Evolutionary conservation across 2,888 invertebrate genomes (phyloP), one percentile per base, ranked within the genome.

Genomic region (Archips crataeganus): DNA sequence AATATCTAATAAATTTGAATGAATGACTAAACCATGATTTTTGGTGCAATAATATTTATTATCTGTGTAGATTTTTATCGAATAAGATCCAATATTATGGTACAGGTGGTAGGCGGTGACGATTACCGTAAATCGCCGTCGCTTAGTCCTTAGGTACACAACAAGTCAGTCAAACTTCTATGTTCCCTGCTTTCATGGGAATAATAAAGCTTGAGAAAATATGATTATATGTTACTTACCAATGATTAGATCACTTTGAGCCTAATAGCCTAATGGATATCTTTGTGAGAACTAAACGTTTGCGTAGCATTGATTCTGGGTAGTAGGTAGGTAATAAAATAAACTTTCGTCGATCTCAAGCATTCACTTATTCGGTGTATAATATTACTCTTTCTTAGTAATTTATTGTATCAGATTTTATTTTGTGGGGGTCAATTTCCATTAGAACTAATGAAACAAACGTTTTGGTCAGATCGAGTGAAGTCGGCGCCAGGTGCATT

Each of bases 201-300:
- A 68, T 72, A 72, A 67, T 63, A 72, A 68, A 72, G 72, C 62
- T 63, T 67, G 57, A 63, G 67, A 72, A 72, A 72, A 68, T 68
- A 72, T 57, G 54, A 72, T 67, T 72, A 72, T 42, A 67, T 15
- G 62, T 72, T 57, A 67, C 71, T 61, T 47, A 42, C 39, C 49
- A 34, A 13, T 60, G 8, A 63, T 32, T 63, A 23, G 45, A 63
- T 63, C 23, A 36, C 65, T 60, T 65, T 66, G 66, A 49, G 36
- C 62, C 54, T 54, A 71, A 71, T 61, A 45, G 13, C 42, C 51
- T 71, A 66, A 71, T 66, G 66, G 59, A 61, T 61, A 13, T 61
- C 23, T 34, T 36, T 60, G 23, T 42, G 54, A 42, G 51, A 71
- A 66, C 61, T 34, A 47, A 67, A 49, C 23, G 54, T 49, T 64